Evolutionary conservation across 2,888 invertebrate species (phyloP).

Genomic region (Emmelina monodactyla): DNA sequence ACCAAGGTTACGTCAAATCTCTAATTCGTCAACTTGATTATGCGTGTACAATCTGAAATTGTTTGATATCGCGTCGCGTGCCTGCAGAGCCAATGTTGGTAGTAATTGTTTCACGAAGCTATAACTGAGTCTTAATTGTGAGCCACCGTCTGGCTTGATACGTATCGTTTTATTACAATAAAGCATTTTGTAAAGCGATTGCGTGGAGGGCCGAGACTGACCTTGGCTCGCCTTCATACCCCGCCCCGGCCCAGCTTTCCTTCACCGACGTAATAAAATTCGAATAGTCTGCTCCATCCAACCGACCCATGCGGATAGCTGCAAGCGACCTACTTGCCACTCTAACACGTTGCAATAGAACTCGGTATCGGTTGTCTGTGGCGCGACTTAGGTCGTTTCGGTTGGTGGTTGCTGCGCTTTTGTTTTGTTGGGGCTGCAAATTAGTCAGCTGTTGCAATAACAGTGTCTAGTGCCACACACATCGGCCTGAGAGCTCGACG

Average conservation of each 20-base stretch:
- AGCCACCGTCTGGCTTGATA: slow-evolving; percentile 32
- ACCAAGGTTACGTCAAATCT: slow-evolving; percentile 39
- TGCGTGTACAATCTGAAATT: slow-evolving; percentile 39
- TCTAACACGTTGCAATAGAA: slow-evolving; percentile 28
- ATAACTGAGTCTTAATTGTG: slow-evolving; percentile 41
- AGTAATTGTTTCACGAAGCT: slow-evolving; percentile 42
- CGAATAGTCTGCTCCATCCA: slow-evolving; percentile 48
- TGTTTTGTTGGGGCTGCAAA: slow-evolving; percentile 55
- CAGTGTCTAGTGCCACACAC: slow-evolving; percentile 39
- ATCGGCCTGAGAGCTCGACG: slow-evolving; percentile 35
- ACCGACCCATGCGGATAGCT: slow-evolving; percentile 47
- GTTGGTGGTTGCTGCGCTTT: slow-evolving; percentile 22
- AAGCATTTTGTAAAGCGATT: slow-evolving; percentile 33
- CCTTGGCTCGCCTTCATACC: slow-evolving; percentile 43
- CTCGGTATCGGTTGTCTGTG: slow-evolving; percentile 25
- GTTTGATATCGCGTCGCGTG: slow-evolving; percentile 50
- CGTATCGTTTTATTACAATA: slow-evolving; percentile 36
- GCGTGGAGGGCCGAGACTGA: slow-evolving; percentile 55
- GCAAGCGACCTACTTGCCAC: slow-evolving; percentile 23
- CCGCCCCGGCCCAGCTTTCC: slow-evolving; percentile 22
- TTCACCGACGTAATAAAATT: slow-evolving; percentile 42
- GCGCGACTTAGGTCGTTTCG: slow-evolving; percentile 24
- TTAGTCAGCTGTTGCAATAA: slow-evolving; percentile 54
- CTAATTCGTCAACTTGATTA: slow-evolving; percentile 38
- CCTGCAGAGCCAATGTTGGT: slow-evolving; percentile 30